Evolutionary conservation across 2,888 invertebrate species (phyloP).

Genomic region (Beris chalybata): DNA sequence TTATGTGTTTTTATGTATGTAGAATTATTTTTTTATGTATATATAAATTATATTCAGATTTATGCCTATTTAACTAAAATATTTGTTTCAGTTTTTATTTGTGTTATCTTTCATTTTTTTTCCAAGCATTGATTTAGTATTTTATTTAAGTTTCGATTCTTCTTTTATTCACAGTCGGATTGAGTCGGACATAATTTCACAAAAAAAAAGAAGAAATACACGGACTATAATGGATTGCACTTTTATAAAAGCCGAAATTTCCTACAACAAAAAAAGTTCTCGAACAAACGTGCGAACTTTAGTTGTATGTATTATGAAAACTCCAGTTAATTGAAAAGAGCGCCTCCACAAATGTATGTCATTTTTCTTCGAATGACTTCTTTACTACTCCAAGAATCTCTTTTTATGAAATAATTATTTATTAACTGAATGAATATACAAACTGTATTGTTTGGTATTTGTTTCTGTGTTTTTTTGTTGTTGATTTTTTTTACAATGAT

Average conservation of each 20-base stretch:
- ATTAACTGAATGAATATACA: too few relatives aligned
- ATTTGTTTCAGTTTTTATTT: conserved; percentile 30
- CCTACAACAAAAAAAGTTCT: too few relatives aligned
- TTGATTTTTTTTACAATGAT: conserved; percentile 23
- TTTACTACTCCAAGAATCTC: background rate
- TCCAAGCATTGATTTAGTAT: conserved; percentile 10
- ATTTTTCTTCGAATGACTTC: background rate
- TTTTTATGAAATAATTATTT: background rate
- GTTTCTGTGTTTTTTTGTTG: conserved; percentile 25
- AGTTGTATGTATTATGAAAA: background rate
- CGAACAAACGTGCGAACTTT: too few relatives aligned
- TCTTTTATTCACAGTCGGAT: too few relatives aligned
- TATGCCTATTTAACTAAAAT: conserved; percentile 33
- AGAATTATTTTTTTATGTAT: conserved; percentile 30
- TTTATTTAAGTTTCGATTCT: background rate
- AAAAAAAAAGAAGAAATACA: too few relatives aligned
- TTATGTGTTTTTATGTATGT: conserved; percentile 32
- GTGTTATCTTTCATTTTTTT: conserved; percentile 15
- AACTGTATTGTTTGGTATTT: background rate
- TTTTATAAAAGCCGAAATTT: too few relatives aligned
- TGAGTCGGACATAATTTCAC: too few relatives aligned
- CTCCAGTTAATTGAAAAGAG: background rate
- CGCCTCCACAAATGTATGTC: background rate
- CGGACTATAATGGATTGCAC: too few relatives aligned
- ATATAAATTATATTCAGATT: conserved; percentile 30